Base-by-base conservation (phyloP, 2,113 vertebrate species). In the Paraplagusia blochii region DNA sequence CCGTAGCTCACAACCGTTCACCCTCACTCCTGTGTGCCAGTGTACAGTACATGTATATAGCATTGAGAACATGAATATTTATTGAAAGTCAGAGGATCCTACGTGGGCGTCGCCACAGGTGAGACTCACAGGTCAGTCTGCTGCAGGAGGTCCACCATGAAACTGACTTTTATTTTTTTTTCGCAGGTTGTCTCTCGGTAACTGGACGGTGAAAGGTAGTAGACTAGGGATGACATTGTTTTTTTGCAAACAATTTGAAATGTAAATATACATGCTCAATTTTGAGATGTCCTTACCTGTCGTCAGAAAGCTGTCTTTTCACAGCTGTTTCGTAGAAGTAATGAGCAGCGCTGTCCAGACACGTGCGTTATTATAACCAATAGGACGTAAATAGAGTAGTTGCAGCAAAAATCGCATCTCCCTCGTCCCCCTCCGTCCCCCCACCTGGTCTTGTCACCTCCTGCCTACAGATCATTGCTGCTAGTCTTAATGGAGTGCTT, bases 11-110 rank as follows among this genome's bases (percentile, higher is more conserved):
- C 86, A 77, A 73, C 87, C 79, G 40, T 70, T 85, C 82, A 79
- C 84, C 58, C 90, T 82, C 86, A 85, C 86, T 82, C 82, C 76
- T 70, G 89, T 87, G 84, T 89, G 76, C 83, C 77, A 63, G 85
- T 94, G 92, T 94, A 90, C 85, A 94, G 86, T 89, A 88, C 84
- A 88, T 96, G 94, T 97, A 95, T 86, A 94, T 93, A 93, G 90
- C 88, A 90, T 88, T 78, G 84, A 93, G 89, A 93, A 89, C 85
- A 82, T 76, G 88, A 86, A 82, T 97, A 97, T 98, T 97, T 97
- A 97, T 97, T 96, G 82, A 93, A 89, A 86, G 69, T 85, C 78
- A 83, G 77, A 90, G 74, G 85, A 80, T 81, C 87, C 75, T 76
- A 83, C 88, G 88, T 87, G 66, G 88, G 77, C 90, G 60, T 87